Conservation (phyloP, 1,140 invertebrate genomes). For the Drosophila tani region DNA sequence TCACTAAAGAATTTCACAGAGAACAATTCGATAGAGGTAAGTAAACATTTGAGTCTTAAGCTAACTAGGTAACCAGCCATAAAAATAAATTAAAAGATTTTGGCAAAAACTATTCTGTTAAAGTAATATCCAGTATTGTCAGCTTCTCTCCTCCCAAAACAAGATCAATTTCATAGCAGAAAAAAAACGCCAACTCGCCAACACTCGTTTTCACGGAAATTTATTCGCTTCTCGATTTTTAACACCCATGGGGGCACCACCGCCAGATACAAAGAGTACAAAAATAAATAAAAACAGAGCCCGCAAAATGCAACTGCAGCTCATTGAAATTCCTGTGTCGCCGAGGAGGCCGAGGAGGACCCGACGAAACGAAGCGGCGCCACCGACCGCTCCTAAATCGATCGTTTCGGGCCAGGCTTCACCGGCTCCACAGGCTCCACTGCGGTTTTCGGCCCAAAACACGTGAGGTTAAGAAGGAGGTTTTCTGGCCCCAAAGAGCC, state of each 20-base stretch:
- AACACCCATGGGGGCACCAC: slow-evolving; percentile 76
- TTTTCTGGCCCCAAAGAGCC: slow-evolving; percentile 21
- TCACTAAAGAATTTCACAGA: background rate
- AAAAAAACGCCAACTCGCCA: background rate
- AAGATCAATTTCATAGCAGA: too few relatives aligned
- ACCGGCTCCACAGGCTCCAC: slow-evolving; percentile 12
- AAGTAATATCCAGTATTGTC: too few relatives aligned
- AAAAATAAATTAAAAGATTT: too few relatives aligned
- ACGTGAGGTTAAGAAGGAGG: slow-evolving; percentile 44
- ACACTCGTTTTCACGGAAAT: slow-evolving; percentile 52
- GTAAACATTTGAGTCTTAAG: background rate
- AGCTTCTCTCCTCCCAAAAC: background rate
- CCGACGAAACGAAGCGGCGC: slow-evolving; percentile 30
- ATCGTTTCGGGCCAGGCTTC: slow-evolving; percentile 27
- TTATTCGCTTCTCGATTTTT: slow-evolving; percentile 78
- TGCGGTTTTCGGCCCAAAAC: slow-evolving; percentile 34
- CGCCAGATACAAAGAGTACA: slow-evolving; percentile 16
- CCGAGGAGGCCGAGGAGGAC: slow-evolving; percentile 14
- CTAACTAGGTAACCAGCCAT: background rate
- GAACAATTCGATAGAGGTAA: background rate
- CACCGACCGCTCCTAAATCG: slow-evolving; percentile 27
- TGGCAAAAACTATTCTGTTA: too few relatives aligned
- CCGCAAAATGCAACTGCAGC: slow-evolving; percentile 44
- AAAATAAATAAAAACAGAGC: slow-evolving; percentile 44
- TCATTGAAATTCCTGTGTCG: slow-evolving; percentile 49